Percentiles rank a stretch among this genome's conserved stretches.
These are phyloP conservation scores for Bubo scandiacus DNA, from an alignment of 2,113 vertebrate genomes.

Conservation along the genomic window DNA sequence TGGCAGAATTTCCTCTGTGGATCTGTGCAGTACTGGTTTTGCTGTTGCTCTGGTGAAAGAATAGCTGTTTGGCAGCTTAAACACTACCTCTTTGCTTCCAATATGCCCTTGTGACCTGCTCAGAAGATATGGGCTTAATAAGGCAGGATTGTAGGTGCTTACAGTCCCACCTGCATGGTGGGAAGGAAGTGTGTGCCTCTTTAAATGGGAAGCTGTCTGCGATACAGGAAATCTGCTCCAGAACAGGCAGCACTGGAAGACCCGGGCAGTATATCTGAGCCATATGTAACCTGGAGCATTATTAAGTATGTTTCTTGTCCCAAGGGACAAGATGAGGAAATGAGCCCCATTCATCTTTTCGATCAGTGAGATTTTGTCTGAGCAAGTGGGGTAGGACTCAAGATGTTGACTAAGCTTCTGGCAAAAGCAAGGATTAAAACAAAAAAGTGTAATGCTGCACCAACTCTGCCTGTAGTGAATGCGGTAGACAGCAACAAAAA, in stretches of 20 bases:
- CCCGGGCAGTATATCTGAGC: background rate
- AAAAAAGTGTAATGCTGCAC: background rate
- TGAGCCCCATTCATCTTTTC: conserved; percentile 10
- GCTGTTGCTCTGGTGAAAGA: conserved; percentile 4
- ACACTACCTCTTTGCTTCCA: background rate
- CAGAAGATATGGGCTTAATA: background rate
- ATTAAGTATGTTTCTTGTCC: background rate
- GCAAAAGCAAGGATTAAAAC: background rate
- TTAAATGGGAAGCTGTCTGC: conserved; percentile 13
- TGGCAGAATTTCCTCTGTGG: conserved; percentile 23
- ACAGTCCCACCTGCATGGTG: background rate
- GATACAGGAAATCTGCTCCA: conserved; percentile 38
- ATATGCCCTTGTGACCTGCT: background rate
- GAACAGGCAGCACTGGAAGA: background rate
- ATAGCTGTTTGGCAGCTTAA: background rate
- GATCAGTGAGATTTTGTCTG: background rate
- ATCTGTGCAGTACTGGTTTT: background rate
- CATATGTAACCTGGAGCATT: conserved; percentile 5
- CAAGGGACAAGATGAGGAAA: conserved; percentile 32
- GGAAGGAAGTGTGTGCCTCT: conserved; percentile 27
- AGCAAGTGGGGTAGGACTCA: background rate
- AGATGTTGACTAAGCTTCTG: background rate
- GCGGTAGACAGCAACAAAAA: background rate
- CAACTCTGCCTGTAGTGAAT: background rate
- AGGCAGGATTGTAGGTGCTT: background rate